Evolutionary conservation across 2,888 invertebrate species (phyloP), one percentile per base, ranked within the genome.

Genomic region (Geophilus truncorum): DNA sequence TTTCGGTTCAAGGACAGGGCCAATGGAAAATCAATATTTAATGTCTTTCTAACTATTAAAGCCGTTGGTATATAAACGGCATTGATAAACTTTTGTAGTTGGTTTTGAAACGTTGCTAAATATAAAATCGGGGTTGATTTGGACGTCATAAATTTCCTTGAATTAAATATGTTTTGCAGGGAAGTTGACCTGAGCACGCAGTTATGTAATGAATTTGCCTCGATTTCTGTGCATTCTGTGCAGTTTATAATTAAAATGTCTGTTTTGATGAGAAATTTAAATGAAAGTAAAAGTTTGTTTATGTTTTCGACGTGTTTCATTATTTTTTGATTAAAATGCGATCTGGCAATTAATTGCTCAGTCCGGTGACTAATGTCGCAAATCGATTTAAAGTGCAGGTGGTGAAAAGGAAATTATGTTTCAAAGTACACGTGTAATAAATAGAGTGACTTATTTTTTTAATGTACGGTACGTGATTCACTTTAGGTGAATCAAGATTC

Each of bases 1-100:
- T 25, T 70, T 70, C 15, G 25, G 28, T 70, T 70, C 70, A 70
- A 70, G 70, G 28, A 70, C 70, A 70, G 70, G 70, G 70, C 70
- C 70, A 28, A 70, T 25, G 28, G 28, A 70, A 70, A 70, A 25
- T 70, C 70, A 70, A 70, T 70, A 70, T 25, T 70, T 70, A 70
- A 70, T 70, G 70, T 70, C 28, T 23, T 25, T 70, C 2, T 70
- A 28, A 4, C 28, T 28, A n/a, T 70, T 70, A 28, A 70, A 70
- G 70, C 28, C 28, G 70, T 15, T n/a, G n/a, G n/a, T n/a, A n/a
- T n/a, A n/a, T n/a, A n/a, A n/a, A n/a, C n/a, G 28, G 70, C 15
- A 70, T 70, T 28, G 4, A 28, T 70, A 70, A 70, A 5, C 25
- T 1, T 70, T 70, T 25, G 70, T 70, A 25, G 12, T 70, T n/a